Percentiles rank a stretch among this genome's conserved stretches.
Conservation (phyloP, 2,113 vertebrate species). For the Otus sunia region DNA sequence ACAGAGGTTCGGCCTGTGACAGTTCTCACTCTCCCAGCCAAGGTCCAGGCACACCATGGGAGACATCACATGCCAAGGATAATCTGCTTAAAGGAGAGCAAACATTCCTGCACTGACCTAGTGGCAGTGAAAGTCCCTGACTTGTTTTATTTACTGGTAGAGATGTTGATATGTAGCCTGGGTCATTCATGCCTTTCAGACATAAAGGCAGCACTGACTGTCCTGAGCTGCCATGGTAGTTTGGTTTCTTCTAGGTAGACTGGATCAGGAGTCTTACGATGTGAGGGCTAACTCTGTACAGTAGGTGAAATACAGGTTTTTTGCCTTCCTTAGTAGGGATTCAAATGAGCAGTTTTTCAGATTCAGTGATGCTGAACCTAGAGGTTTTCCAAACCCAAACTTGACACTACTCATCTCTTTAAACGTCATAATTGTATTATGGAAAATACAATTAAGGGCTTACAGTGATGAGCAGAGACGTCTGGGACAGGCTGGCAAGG, state of each 20-base stretch:
- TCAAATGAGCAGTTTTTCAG: background rate
- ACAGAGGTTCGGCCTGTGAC: background rate
- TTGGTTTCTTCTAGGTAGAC: background rate
- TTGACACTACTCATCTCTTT: background rate
- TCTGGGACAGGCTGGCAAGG: background rate
- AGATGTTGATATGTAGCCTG: background rate
- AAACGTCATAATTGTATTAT: background rate
- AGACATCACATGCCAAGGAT: background rate
- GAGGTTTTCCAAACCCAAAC: background rate
- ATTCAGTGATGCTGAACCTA: background rate
- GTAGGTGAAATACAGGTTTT: background rate
- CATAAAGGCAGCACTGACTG: background rate
- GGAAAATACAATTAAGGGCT: background rate
- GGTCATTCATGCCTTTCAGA: background rate
- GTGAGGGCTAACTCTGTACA: background rate
- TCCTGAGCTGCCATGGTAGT: background rate
- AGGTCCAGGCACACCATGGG: background rate
- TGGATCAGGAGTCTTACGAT: background rate
- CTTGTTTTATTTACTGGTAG: background rate
- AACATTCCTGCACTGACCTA: background rate
- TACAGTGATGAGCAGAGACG: background rate
- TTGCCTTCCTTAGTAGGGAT: background rate
- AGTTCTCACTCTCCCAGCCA: background rate
- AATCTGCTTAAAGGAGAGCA: background rate
- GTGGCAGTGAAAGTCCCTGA: background rate